Evolutionary conservation across 2,888 invertebrate species (phyloP), one percentile per base, ranked within the genome.

Genomic region (Phragmatobia fuliginosa): DNA sequence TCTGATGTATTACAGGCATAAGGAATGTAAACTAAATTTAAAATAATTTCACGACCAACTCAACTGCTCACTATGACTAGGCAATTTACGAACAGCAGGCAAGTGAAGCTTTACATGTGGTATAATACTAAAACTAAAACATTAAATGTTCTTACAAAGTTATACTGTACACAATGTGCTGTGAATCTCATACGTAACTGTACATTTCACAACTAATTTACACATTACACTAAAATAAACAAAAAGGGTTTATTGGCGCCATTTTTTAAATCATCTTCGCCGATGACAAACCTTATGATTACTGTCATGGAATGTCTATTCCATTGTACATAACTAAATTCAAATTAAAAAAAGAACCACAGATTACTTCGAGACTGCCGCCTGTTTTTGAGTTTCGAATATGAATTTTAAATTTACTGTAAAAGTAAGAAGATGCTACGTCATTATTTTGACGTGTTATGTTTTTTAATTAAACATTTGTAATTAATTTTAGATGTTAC

Each of bases 121-220:
- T 75, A 77, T 70, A 64, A 76, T 72, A 38, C 82, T 85, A 81
- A 86, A 76, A 71, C 81, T 85, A 86, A n/a, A 81, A 84, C 83
- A 87, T 83, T 83, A 85, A 65, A 75, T 78, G 72, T 78, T 74
- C 59, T 60, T 65, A 61, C 61, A 45, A 59, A 64, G 36, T 80
- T 79, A 83, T 62, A 77, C 64, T 81, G 86, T 87, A 88, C 91
- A 90, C 92, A 87, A 87, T 77, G 83, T 82, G 82, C 82, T 85
- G 86, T 86, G 89, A 95, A 95, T 95, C 94, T 95, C 94, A 95
- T 92, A 90, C 91, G 94, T 95, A 95, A 95, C 94, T 94, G 94
- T 95, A 94, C 94, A 94, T 84, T 88, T 85, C 88, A 88, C 86
- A 86, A 83, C 76, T 79, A 78, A 79, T 78, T 72, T 82, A 77